Conservation (phyloP, 2,888 invertebrate genomes). For the Neocrepidodera transversa region DNA sequence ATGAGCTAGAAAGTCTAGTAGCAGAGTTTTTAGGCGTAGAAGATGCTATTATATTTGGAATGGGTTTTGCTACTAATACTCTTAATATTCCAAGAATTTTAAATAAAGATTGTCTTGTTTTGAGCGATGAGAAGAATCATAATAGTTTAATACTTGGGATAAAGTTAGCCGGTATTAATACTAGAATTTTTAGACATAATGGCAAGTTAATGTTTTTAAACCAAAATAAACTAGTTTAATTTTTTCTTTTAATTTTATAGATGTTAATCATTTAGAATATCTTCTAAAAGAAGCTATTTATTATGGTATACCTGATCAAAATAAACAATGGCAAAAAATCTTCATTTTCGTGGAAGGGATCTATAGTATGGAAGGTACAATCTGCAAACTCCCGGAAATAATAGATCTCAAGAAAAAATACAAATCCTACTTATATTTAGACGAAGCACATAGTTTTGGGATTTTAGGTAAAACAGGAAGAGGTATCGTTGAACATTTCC, state of each 20-base stretch:
- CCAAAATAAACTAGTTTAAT: too few species aligned
- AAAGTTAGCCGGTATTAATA: conserved; percentile 83
- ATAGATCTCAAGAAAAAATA: conserved; percentile 92
- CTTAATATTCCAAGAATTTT: conserved; percentile 90
- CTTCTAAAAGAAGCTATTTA: conserved; percentile 77
- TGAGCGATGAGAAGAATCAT: conserved; percentile 97
- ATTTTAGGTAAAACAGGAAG: conserved; percentile 87
- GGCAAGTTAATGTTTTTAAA: too few species aligned
- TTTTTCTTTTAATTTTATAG: too few species aligned
- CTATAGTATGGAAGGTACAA: conserved; percentile 98
- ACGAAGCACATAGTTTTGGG: conserved; percentile 97
- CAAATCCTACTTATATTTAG: conserved; percentile 93
- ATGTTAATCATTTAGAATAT: conserved; percentile 82
- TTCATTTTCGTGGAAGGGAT: conserved; percentile 95
- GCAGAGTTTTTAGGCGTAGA: conserved; percentile 92
- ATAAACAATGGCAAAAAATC: conserved; percentile 86
- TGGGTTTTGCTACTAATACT: conserved; percentile 99
- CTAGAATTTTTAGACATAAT: conserved; percentile 88
- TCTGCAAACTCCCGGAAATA: conserved; percentile 87
- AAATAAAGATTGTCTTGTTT: conserved; percentile 82
- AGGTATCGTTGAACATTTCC: conserved; percentile 89
- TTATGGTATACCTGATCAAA: conserved; percentile 77
- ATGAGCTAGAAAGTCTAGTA: conserved; percentile 80
- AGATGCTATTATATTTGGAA: conserved; percentile 93
- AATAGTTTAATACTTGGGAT: conserved; percentile 95